Percentiles rank a stretch among this genome's conserved stretches.
Conservation (phyloP, 2,113 vertebrate genomes). For the Cheilinus undulatus region DNA sequence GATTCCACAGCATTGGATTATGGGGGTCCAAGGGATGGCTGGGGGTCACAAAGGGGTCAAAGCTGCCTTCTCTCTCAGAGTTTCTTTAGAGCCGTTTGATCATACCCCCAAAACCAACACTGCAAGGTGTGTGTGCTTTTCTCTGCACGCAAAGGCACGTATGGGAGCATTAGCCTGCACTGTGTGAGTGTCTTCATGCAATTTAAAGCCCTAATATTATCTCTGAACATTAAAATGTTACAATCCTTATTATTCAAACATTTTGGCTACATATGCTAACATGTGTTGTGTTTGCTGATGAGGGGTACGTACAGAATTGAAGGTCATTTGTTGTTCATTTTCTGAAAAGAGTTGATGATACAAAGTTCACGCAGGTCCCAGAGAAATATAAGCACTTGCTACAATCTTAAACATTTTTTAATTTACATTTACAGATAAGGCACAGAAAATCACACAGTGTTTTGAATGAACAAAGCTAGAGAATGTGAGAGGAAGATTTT, state of each 20-base stretch:
- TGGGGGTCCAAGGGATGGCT: conserved; percentile 45
- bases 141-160: conserved; percentile 23
- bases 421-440: conserved; percentile 71
- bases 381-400: conserved; percentile 60
- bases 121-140: conserved; percentile 20
- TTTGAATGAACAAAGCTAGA: conserved; percentile 61
- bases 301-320: conserved; percentile 31
- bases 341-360: conserved; percentile 24
- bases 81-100: conserved; percentile 63
- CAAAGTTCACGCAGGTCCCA: conserved; percentile 62
- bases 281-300: conserved; percentile 9
- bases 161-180: conserved; percentile 5
- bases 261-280: background rate
- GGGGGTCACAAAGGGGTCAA: conserved; percentile 67
- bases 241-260: too few relatives aligned
- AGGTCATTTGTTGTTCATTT: background rate
- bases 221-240: background rate
- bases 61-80: conserved; percentile 58
- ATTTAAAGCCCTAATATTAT: background rate
- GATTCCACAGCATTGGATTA: conserved; percentile 52
- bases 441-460: conserved; percentile 64
- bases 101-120: conserved; percentile 62
- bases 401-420: conserved; percentile 62
- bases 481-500: conserved; percentile 37
- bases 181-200: conserved; percentile 6